phyloP scores from a whole-genome alignment of 2,797 vertebrate genomes.

The Limosa lapponica region DNA sequence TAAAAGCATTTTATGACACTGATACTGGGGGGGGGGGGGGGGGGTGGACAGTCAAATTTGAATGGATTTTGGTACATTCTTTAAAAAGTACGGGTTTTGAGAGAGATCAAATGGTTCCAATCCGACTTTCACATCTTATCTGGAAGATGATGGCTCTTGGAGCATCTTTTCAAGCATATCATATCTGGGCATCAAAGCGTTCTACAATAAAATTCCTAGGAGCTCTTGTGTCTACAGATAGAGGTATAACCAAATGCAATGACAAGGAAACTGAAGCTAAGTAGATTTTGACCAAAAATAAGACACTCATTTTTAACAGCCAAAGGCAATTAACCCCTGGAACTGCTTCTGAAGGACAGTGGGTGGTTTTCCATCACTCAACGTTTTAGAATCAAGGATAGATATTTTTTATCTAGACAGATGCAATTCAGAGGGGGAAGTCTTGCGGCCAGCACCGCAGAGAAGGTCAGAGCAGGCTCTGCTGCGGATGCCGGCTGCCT shows the following conservation, averaged over 20 bases:
- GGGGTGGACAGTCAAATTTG: background rate
- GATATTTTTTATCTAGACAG: background rate
- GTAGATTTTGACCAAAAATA: background rate
- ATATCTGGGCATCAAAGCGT: background rate
- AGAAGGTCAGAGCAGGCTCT: slow-evolving; percentile 11
- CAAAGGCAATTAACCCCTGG: background rate
- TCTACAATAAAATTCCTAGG: background rate
- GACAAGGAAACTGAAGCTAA: background rate
- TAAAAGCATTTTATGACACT: background rate
- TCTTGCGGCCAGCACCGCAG: background rate
- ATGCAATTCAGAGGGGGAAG: background rate
- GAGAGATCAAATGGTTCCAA: background rate
- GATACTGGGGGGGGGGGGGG: background rate
- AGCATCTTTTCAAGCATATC: background rate
- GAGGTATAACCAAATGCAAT: background rate
- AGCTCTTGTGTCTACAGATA: background rate
- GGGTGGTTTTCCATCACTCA: slow-evolving; percentile 30
- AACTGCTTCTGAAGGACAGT: background rate
- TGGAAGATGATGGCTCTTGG: background rate
- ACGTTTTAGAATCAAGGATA: background rate
- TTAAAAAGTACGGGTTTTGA: background rate
- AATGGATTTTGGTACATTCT: background rate
- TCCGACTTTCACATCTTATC: background rate
- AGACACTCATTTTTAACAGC: background rate
- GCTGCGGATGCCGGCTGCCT: slow-evolving; percentile 4